phyloP scores from a whole-genome alignment of 1,140 invertebrate genomes.

The Drosophila ercepeae region DNA sequence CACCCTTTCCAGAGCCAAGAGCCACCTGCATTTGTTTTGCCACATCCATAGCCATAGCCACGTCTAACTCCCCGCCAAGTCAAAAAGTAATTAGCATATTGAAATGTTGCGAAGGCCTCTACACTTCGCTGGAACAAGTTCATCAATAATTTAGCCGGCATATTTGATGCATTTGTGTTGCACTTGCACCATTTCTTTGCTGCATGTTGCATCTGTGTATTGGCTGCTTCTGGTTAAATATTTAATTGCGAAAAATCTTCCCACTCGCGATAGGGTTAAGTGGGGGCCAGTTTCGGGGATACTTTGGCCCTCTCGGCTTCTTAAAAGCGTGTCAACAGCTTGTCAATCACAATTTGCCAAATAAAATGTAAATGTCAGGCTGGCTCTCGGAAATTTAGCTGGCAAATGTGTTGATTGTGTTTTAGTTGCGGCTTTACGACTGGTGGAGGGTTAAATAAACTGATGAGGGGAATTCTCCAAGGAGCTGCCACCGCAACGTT shows the following conservation, averaged over 20 bases:
- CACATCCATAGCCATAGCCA: conserved; percentile 1
- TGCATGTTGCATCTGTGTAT: conserved; percentile 10
- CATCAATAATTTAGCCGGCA: conserved; percentile 58
- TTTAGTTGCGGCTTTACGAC: conserved; percentile 33
- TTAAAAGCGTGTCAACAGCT: conserved; percentile 75
- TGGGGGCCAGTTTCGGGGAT: background rate
- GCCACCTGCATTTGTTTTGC: conserved; percentile 48
- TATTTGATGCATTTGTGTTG: conserved; percentile 40
- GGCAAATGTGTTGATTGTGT: conserved; percentile 55
- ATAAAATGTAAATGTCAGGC: conserved; percentile 77
- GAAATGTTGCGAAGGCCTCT: conserved; percentile 52
- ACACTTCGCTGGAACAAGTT: conserved; percentile 1
- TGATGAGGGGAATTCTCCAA: conserved; percentile 13
- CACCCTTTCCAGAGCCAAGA: conserved; percentile 3
- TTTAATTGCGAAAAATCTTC: conserved; percentile 64
- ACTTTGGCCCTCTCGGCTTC: background rate
- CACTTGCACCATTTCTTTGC: conserved; percentile 50
- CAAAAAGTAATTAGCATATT: conserved; percentile 77
- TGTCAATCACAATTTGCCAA: conserved; percentile 79
- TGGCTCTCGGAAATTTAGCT: conserved; percentile 45
- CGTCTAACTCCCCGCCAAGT: conserved; percentile 13
- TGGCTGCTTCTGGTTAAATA: conserved; percentile 39
- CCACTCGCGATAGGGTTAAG: conserved; percentile 25
- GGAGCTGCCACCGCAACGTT: background rate
- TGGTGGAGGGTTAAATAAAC: conserved; percentile 1